Evolutionary conservation across 2,888 invertebrate genomes (phyloP), one percentile per base, ranked within the genome.

Genomic region (Chloroclystis v-ata): DNA sequence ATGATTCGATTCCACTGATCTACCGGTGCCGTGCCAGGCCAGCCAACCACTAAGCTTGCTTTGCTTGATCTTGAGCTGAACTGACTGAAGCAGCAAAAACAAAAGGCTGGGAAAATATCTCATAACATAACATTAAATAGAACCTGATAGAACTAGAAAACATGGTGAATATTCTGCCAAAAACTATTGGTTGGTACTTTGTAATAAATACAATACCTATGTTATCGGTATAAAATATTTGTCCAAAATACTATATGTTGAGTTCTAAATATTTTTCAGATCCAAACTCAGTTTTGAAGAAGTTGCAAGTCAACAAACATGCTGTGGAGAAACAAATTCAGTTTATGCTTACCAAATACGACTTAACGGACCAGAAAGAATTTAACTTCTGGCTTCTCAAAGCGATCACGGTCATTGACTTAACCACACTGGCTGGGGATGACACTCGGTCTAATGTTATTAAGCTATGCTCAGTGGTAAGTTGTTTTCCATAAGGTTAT

Each of bases 361-460:
- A 64, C 14, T 66, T 91, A 10, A 71, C 75, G 39, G 75, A 80
- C 24, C 78, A 84, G 28, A 52, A 61, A 24, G 89, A 91, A 71
- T 90, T 92, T 75, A 89, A 91, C 29, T 90, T 91, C 8, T 96
- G 95, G 95, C 87, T 98, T 9, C 67, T 97, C 14, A 92, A 93
- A 71, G 95, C 97, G 1, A 88, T 98, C 5, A 92, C 93, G 25
- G 91, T 95, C 46, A 96, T 98, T 54, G 99, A 99, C 81, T 89
- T 99, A 57, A 99, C 99, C 1, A 97, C 97, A 1, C 87, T 99
- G 40, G 90, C 94, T 38, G 97, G 97, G 28, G 93, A 94, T 79
- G 95, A 95, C 69, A 94, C 94, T 0, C 72, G 76, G 6, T 89
- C 92, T 9, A 96, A 95, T 85, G 95, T 98, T 0, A 78, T 90